These are phyloP conservation scores for Laticauda colubrina DNA, from an alignment of 2,113 vertebrate species.

Conservation along the genomic window DNA sequence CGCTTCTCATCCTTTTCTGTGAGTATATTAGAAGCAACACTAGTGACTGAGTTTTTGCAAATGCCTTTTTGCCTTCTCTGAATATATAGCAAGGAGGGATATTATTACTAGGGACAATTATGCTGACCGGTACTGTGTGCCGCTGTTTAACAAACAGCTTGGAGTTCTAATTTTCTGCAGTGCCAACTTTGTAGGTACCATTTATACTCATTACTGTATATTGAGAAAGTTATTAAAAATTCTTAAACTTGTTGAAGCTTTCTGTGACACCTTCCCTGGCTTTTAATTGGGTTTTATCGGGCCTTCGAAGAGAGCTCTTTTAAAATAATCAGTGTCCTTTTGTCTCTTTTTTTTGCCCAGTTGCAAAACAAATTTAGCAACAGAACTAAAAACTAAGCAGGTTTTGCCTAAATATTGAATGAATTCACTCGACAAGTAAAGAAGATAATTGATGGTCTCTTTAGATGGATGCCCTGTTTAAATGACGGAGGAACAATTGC, in stretches of 20 bases:
- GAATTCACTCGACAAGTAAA: constrained; percentile 32
- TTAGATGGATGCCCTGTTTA: constrained; percentile 63
- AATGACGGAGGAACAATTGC: constrained; percentile 67
- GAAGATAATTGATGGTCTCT: constrained; percentile 55
- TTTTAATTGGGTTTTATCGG: constrained; percentile 79
- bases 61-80: constrained; percentile 28
- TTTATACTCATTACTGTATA: constrained; percentile 74
- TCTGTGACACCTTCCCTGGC: constrained; percentile 63
- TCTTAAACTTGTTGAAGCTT: constrained; percentile 72
- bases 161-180: constrained; percentile 72
- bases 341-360: constrained; percentile 39
- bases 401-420: constrained; percentile 42
- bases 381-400: constrained; percentile 28
- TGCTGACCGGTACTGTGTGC: constrained; percentile 53
- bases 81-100: constrained; percentile 47
- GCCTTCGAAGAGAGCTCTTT: constrained; percentile 66
- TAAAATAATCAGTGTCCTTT: constrained; percentile 65
- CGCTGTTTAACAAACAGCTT: constrained; percentile 72
- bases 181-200: constrained; percentile 68
- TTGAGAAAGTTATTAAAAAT: constrained; percentile 79
- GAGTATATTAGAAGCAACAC: constrained; percentile 36
- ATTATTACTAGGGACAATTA: constrained; percentile 66
- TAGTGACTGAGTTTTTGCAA: constrained; percentile 36
- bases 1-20: constrained; percentile 25
- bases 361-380: constrained; percentile 33